Base-by-base conservation (phyloP, 2,113 vertebrate species). In the Ameiurus melas region DNA sequence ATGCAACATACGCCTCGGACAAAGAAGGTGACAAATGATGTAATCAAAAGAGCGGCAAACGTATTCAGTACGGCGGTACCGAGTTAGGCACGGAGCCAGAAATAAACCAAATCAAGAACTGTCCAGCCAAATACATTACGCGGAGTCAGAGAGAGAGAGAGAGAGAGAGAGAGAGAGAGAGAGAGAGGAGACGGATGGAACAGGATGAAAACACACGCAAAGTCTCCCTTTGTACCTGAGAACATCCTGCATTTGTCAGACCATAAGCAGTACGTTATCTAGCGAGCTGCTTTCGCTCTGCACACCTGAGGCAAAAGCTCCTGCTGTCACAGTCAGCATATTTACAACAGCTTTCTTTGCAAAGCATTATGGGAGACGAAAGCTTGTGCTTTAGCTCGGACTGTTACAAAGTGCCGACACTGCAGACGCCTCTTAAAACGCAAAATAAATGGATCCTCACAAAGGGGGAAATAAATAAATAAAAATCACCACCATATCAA, bases 251-350 rank as follows among this genome's bases (percentile, higher is more conserved):
- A 51, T 33, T 6, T 62, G 60, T 64, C 17, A 47, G 60, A 13
- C 53, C 36, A n/a, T 17, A 19, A 36, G 82, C 33, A 20, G 14
- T 75, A 39, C 16, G 43, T 75, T 60, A 43, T 85, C 57, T 51
- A 12, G 10, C 84, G 60, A 20, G 10, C 47, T 9, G 68, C 20
- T 22, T 13, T 27, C 7, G 4, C 33, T 85, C 30, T 14, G 25
- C 10, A 39, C 39, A 62, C 85, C 71, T 7, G n/a, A 77, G 58
- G 85, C 39, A 86, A 86, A 47, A 86, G 27, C 71, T 78, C 71
- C 36, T 0, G 13, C 20, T 4, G 30, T 58, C 84, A n/a, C 20
- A 3, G 64, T 71, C 64, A 85, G 83, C 47, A 55, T 9, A 20
- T 75, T 85, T 27, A n/a, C 3, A 62, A 60, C 53, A 5, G 25